Conservation (phyloP, 2,888 invertebrate genomes). For the Pristionchus fissidentatus region DNA sequence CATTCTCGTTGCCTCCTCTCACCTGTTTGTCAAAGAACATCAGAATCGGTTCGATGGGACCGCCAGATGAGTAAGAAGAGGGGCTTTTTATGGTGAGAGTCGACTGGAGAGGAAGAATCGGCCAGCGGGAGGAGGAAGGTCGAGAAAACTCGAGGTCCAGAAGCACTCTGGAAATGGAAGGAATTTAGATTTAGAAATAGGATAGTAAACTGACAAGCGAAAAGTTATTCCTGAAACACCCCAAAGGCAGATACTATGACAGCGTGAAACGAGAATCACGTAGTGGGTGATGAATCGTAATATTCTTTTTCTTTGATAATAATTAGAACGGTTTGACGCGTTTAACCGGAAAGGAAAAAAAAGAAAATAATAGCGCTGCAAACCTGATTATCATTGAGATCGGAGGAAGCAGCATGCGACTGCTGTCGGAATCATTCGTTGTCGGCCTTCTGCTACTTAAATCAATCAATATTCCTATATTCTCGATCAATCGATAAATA, state of each 20-base stretch:
- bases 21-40: constrained; percentile 44
- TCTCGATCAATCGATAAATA: not conserved
- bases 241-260: no score
- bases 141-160: constrained; percentile 67
- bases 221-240: no score
- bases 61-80: no score
- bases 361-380: no score
- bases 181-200: not conserved
- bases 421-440: constrained; percentile 26
- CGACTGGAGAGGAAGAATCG: constrained; percentile 58
- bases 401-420: not conserved
- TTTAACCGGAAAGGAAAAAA: no score
- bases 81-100: constrained; percentile 42
- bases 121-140: constrained; percentile 54
- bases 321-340: no score
- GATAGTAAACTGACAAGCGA: no score
- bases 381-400: constrained; percentile 9
- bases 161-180: constrained; percentile 57
- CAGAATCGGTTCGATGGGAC: not conserved
- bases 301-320: no score
- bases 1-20: no score
- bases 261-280: no score
- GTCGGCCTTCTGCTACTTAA: constrained; percentile 6
- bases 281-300: no score
- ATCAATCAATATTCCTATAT: not conserved